Evolutionary conservation across 2,113 vertebrate species (phyloP).

Genomic region (Nanorana parkeri): DNA sequence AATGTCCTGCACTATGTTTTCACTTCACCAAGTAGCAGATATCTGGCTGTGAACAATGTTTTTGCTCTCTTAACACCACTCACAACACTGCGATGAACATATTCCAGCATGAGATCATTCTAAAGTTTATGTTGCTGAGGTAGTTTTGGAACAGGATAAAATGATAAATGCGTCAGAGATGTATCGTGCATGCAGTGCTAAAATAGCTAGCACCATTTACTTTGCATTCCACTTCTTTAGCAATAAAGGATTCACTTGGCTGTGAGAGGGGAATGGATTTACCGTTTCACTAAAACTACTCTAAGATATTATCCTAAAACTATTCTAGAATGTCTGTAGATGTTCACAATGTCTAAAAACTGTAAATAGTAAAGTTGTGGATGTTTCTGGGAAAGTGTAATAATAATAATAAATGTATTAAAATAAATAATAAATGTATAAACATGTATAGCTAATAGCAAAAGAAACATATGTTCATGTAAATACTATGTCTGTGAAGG

Average conservation of each 20-base stretch:
- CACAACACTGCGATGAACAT: slow-evolving; percentile 18
- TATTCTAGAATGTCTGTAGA: not conserved
- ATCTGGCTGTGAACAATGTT: not conserved
- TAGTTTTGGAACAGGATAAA: not conserved
- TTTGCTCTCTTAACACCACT: slow-evolving; percentile 2
- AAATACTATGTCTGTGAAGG: too few relatives aligned
- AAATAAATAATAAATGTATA: too few relatives aligned
- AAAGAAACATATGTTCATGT: too few relatives aligned
- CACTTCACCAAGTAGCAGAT: slow-evolving; percentile 37
- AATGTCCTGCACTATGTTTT: not conserved
- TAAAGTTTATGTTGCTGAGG: slow-evolving; percentile 3
- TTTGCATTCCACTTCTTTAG: not conserved
- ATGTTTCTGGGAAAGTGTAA: too few relatives aligned
- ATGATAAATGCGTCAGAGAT: not conserved
- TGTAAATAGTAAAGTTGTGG: not conserved
- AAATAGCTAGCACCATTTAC: not conserved
- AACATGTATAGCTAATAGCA: too few relatives aligned
- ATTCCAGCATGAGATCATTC: slow-evolving; percentile 23
- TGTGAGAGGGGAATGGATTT: not conserved
- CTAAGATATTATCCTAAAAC: not conserved
- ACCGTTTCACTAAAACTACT: not conserved
- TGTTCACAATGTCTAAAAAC: not conserved
- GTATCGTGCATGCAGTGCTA: not conserved
- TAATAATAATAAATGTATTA: too few relatives aligned
- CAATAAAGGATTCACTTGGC: not conserved